Conservation (phyloP, 1,140 invertebrate species). For the Drosophila pruinosa region DNA sequence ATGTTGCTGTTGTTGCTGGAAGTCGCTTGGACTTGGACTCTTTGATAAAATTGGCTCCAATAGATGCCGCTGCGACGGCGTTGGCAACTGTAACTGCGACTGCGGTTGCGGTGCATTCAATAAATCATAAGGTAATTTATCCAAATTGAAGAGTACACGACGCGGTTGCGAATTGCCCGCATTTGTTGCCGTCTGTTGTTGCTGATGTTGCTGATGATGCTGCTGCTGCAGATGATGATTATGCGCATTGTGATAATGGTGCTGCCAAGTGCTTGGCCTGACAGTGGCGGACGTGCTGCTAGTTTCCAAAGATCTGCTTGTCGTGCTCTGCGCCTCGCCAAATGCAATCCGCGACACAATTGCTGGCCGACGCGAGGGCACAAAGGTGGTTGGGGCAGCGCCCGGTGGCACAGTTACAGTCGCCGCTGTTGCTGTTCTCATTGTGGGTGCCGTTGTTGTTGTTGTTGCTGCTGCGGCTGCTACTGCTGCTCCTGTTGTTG, state of each 20-base stretch:
- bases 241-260: conserved; percentile 67
- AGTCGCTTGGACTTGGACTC: conserved; percentile 57
- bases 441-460: conserved; percentile 2
- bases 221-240: conserved; percentile 54
- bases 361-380: conserved; percentile 78
- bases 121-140: conserved; percentile 82
- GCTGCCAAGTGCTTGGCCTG: conserved; percentile 63
- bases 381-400: conserved; percentile 56
- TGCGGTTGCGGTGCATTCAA: conserved; percentile 76
- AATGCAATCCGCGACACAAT: conserved; percentile 82
- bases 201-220: conserved; percentile 35
- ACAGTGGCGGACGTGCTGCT: conserved; percentile 35
- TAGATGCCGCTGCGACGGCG: conserved; percentile 60
- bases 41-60: conserved; percentile 73
- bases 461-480: conserved; percentile 7
- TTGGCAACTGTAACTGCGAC: background rate
- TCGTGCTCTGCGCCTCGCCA: conserved; percentile 63
- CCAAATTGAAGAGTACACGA: conserved; percentile 82
- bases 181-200: conserved; percentile 20
- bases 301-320: conserved; percentile 31
- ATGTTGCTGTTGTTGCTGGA: conserved; percentile 55
- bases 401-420: conserved; percentile 52
- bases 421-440: conserved; percentile 7
- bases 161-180: conserved; percentile 57
- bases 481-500: conserved; percentile 5